Evolutionary conservation across 2,888 invertebrate species (phyloP), one percentile per base, ranked within the genome.

Genomic region (Agrotis ipsilon): DNA sequence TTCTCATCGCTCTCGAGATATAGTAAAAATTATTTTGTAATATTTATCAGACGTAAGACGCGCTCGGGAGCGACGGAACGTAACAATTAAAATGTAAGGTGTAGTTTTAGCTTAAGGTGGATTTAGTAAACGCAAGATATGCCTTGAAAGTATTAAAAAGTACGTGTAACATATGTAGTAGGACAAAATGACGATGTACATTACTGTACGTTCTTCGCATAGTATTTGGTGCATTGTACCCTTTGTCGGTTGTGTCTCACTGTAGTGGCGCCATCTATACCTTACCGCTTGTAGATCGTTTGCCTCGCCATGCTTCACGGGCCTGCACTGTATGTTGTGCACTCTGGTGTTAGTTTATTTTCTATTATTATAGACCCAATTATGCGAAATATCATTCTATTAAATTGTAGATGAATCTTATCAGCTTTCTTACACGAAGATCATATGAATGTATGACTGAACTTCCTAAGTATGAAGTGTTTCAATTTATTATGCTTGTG

Each of bases 91-190:
- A 86, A 86, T 86, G 76, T 92, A 92, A 92, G 91, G 89, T 91
- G 85, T 88, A 87, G 89, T 87, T 88, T 71, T 94, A 95, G 92
- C 91, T 87, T 94, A 94, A 94, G 92, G 91, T 93, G 92, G 90
- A 90, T 92, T 90, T 88, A 86, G 81, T 90, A 89, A 88, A 91
- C 86, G 90, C 92, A 88, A 92, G 90, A 91, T 91, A 93, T 94
- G 94, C 96, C 96, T 95, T 87, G 88, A 94, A 96, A 96, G 96
- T 95, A 96, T 96, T 96, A 96, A 93, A 92, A 91, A 89, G 93
- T 94, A 95, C 90, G 88, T 95, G 93, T 94, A 94, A 90, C 83
- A 91, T 93, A 93, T 80, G 90, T 93, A 92, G 92, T 91, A 86
- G 89, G 94, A 92, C 94, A 94, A 94, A 92, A 87, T 85, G 88